Evolutionary conservation across 2,797 vertebrate species (phyloP).

Genomic region (Lutjanus campechanus): DNA sequence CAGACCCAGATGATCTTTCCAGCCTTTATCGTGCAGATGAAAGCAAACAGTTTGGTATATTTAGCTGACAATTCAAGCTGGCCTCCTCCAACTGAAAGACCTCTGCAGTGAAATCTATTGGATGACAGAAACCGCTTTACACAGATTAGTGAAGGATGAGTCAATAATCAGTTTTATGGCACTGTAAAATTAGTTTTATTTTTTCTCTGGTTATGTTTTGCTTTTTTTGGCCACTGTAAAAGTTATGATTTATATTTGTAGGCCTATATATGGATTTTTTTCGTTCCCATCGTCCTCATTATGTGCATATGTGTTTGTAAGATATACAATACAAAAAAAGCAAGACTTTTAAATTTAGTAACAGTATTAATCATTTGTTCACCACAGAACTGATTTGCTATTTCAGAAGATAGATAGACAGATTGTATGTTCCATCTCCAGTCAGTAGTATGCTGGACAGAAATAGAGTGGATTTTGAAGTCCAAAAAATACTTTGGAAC

Average conservation of each 20-base stretch:
- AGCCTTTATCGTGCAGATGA: not conserved
- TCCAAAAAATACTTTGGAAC: not conserved
- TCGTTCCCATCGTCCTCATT: not conserved
- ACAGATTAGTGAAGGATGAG: constrained; percentile 21
- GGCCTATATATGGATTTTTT: not conserved
- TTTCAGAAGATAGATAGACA: constrained; percentile 31
- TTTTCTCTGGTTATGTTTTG: not conserved
- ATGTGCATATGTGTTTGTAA: not conserved
- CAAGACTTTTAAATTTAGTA: not conserved
- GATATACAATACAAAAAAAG: not conserved
- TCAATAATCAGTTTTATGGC: constrained; percentile 36
- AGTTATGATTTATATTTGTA: constrained; percentile 17
- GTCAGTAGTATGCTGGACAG: not conserved
- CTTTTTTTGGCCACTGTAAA: not conserved
- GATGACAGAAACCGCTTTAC: constrained; percentile 31
- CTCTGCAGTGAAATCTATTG: not conserved
- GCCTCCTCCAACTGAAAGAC: constrained; percentile 13
- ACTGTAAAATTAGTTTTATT: not conserved
- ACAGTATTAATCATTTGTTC: too few relatives aligned
- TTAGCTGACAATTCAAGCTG: constrained; percentile 17
- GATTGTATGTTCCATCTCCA: not conserved
- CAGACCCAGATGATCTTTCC: not conserved
- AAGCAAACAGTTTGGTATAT: constrained; percentile 22
- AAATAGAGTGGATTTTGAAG: constrained; percentile 14
- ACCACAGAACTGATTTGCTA: not conserved